These are phyloP conservation scores for Latrodectus hesperus DNA, from an alignment of 2,888 invertebrate species.

Conservation along the genomic window DNA sequence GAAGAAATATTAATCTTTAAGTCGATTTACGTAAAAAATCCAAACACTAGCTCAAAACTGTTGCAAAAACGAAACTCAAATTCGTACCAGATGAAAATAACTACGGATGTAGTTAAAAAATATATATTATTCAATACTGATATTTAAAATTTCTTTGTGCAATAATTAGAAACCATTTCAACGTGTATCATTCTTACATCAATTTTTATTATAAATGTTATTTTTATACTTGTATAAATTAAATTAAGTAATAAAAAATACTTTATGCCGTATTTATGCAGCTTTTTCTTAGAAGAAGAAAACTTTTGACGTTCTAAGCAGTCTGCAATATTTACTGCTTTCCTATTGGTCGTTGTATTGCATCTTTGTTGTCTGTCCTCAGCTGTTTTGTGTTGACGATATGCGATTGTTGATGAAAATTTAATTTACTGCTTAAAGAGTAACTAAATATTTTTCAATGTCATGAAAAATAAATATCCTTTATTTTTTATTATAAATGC, in stretches of 20 bases:
- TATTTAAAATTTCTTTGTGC: too few relatives aligned
- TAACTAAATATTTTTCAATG: constrained; percentile 29
- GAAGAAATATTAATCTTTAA: too few relatives aligned
- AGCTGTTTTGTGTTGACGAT: constrained; percentile 67
- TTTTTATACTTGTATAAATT: too few relatives aligned
- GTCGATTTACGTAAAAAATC: too few relatives aligned
- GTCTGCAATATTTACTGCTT: constrained; percentile 66
- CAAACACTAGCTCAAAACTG: too few relatives aligned
- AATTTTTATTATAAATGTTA: neutral
- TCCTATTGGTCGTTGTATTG: constrained; percentile 62
- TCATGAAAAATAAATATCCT: constrained; percentile 33
- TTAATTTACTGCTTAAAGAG: constrained; percentile 26
- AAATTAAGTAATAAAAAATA: neutral
- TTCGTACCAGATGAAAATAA: too few relatives aligned
- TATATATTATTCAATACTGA: too few relatives aligned
- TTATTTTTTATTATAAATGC: constrained; percentile 19
- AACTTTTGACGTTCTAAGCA: constrained; percentile 27
- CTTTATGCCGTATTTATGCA: neutral
- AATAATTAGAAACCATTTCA: too few relatives aligned
- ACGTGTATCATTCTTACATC: too few relatives aligned
- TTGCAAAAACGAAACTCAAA: too few relatives aligned
- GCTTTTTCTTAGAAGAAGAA: constrained; percentile 40
- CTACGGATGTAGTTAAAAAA: too few relatives aligned
- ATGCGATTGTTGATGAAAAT: constrained; percentile 30
- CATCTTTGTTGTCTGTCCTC: constrained; percentile 69